phyloP scores from a whole-genome alignment of 2,797 vertebrate species.

The Liasis olivaceus region DNA sequence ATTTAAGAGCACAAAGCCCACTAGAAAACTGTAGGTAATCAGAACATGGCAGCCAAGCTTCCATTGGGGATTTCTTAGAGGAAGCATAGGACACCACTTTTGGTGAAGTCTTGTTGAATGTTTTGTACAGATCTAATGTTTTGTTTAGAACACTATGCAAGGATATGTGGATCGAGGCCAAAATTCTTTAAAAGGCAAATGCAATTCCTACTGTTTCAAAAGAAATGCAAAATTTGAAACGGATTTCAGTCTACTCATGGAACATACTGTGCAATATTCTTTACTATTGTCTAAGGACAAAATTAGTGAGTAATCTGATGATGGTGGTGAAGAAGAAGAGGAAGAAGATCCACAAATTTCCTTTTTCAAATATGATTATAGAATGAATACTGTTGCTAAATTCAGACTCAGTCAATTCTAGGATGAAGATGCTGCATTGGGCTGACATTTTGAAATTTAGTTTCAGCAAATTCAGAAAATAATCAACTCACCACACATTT shows the following conservation, averaged over 20 bases:
- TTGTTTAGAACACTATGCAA: not conserved
- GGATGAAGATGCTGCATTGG: not conserved
- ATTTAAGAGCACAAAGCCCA: not conserved
- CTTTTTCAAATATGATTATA: not conserved
- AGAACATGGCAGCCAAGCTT: not conserved
- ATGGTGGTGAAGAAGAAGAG: not conserved
- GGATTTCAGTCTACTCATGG: not conserved
- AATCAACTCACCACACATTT: not conserved
- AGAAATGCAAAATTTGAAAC: not conserved
- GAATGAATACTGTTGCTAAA: not conserved
- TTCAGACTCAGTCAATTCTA: not conserved
- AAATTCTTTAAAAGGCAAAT: not conserved
- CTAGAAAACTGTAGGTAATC: not conserved
- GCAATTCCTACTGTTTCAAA: not conserved
- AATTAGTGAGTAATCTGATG: not conserved
- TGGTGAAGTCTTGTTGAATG: not conserved
- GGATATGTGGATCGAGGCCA: not conserved
- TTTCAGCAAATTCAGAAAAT: not conserved
- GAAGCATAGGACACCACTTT: not conserved
- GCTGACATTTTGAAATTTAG: not conserved
- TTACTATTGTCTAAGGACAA: not conserved
- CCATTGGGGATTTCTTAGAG: not conserved
- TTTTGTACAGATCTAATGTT: not conserved
- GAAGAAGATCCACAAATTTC: not conserved
- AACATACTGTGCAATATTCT: not conserved